These are phyloP conservation scores for Psococerastis gibbosa DNA, from an alignment of 2,888 invertebrate species.

Conservation along the genomic window DNA sequence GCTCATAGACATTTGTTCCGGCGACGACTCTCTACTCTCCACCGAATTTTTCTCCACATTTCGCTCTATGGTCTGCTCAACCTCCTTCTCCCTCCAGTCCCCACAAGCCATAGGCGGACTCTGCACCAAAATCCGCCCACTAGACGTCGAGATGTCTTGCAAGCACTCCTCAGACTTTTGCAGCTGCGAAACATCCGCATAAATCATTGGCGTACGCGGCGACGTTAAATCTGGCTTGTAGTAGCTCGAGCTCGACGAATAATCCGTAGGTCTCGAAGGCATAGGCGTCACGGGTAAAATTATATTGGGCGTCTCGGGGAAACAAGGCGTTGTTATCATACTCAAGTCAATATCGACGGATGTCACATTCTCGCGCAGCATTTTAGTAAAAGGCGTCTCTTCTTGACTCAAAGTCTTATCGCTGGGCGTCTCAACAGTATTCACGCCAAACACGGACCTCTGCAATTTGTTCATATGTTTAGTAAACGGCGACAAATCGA, in stretches of 20 bases:
- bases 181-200: not conserved
- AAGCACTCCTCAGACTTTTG: not conserved
- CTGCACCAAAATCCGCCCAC: not conserved
- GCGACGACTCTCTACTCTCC: not conserved
- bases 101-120: not conserved
- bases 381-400: not conserved
- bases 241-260: not conserved
- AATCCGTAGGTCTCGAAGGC: not conserved
- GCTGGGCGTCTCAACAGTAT: no score
- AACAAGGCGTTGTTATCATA: not conserved
- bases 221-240: not conserved
- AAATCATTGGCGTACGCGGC: not conserved
- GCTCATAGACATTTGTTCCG: not conserved
- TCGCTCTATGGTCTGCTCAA: not conserved
- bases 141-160: not conserved
- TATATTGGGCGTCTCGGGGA: not conserved
- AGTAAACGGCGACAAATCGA: no score
- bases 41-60: not conserved
- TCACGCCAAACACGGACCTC: no score
- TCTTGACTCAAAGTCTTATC: no score
- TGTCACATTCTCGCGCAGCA: not conserved
- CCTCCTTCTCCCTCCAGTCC: not conserved
- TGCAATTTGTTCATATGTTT: no score
- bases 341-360: not conserved
- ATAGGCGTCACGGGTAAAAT: not conserved